A percentile compares a stretch with the other conserved stretches of the same genome.
Conservation (phyloP, 2,797 vertebrate genomes). For the Periparus ater region DNA sequence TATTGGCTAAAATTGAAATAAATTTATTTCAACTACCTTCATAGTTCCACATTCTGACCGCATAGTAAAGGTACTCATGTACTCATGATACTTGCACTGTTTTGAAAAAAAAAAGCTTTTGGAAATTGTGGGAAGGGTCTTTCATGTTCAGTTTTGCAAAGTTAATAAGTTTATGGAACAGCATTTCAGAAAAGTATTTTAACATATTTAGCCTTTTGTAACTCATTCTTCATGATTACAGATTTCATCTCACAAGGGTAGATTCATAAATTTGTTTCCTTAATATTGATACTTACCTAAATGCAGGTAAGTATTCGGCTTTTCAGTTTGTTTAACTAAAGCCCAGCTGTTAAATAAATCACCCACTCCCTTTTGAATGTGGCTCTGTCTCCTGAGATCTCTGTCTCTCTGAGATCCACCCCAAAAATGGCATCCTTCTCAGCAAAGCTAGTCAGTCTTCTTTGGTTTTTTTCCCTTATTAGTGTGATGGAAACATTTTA, state of each 20-base stretch:
- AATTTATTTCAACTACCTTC: not conserved
- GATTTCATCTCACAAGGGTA: not conserved
- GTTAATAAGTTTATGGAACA: not conserved
- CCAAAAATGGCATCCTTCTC: not conserved
- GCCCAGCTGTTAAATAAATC: not conserved
- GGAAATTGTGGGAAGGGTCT: not conserved
- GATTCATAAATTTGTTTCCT: not conserved
- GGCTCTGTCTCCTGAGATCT: not conserved
- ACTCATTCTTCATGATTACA: fast-evolving
- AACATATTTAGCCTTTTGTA: not conserved
- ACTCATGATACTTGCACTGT: not conserved
- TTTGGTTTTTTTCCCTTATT: not conserved
- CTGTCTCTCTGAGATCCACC: too few relatives aligned
- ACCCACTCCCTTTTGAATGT: not conserved
- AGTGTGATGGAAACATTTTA: not conserved
- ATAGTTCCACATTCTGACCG: not conserved
- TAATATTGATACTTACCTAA: not conserved
- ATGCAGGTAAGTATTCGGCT: fast-evolving
- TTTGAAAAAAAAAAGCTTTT: not conserved
- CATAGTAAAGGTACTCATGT: not conserved
- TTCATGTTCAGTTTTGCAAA: not conserved
- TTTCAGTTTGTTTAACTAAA: not conserved
- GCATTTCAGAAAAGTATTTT: not conserved
- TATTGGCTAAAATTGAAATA: not conserved
- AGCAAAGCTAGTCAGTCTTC: not conserved